phyloP scores from a whole-genome alignment of 2,113 vertebrate genomes.

The Dasyornis broadbenti region DNA sequence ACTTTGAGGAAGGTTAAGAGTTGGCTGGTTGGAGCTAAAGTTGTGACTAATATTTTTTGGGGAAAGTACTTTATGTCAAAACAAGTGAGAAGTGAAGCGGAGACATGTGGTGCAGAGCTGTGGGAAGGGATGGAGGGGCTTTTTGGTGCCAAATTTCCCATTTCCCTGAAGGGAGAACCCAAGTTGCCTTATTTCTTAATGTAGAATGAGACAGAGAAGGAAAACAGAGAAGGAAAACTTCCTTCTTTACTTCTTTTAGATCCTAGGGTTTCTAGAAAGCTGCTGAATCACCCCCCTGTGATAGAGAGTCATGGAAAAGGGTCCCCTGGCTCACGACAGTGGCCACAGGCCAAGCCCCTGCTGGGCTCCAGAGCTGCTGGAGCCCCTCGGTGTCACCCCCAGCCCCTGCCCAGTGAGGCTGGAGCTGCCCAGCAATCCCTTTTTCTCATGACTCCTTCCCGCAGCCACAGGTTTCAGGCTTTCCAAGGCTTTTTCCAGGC shows the following conservation, averaged over 20 bases:
- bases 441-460: not conserved
- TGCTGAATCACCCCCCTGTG: slow-evolving; percentile 40
- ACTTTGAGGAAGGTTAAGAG: slow-evolving; percentile 6
- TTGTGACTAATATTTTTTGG: not conserved
- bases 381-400: not conserved
- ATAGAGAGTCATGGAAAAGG: not conserved
- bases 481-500: not conserved
- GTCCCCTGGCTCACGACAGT: not conserved
- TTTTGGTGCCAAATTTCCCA: slow-evolving; percentile 41
- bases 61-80: slow-evolving; percentile 40
- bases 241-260: slow-evolving; percentile 17
- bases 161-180: slow-evolving; percentile 41
- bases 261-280: slow-evolving; percentile 31
- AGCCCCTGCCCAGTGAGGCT: fast-evolving
- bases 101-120: not conserved
- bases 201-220: not conserved
- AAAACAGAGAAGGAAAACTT: slow-evolving; percentile 43
- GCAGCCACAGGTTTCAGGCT: not conserved
- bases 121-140: slow-evolving; percentile 22
- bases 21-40: not conserved
- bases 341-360: not conserved
- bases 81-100: not conserved
- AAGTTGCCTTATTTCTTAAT: slow-evolving; percentile 26
- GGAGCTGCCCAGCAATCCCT: not conserved
- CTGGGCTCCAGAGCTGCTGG: not conserved